These are phyloP conservation scores for Harlomillsia oculata DNA, from an alignment of 1,140 invertebrate genomes.

Conservation along the genomic window DNA sequence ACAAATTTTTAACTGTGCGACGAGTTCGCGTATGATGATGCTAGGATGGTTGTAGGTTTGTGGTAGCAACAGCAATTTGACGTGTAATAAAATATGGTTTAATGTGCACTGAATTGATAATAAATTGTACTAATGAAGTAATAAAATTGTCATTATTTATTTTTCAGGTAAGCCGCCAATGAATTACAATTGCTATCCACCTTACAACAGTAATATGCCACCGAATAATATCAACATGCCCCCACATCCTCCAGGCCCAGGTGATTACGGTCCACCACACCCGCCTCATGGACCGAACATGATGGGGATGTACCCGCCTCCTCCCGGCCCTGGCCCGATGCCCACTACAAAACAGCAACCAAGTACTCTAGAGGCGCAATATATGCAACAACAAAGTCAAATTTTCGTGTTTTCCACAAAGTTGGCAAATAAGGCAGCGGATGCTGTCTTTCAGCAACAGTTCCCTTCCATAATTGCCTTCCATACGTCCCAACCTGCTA, in stretches of 20 bases:
- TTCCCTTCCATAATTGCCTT: slow-evolving; percentile 87
- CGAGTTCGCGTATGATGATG: no score
- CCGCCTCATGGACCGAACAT: slow-evolving; percentile 9
- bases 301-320: slow-evolving; percentile 24
- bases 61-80: no score
- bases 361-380: slow-evolving; percentile 65
- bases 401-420: slow-evolving; percentile 95
- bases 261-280: not conserved
- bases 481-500: slow-evolving; percentile 87
- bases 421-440: slow-evolving; percentile 87
- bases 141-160: not conserved
- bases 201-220: slow-evolving; percentile 34
- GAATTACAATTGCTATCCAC: slow-evolving; percentile 32
- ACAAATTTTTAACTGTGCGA: no score
- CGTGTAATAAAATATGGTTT: not conserved
- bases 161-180: slow-evolving; percentile 32
- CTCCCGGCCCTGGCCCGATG: slow-evolving; percentile 9
- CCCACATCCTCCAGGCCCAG: slow-evolving; percentile 8
- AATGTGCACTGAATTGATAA: not conserved
- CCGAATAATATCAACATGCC: slow-evolving; percentile 22
- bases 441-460: slow-evolving; percentile 76
- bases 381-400: slow-evolving; percentile 93
- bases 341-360: slow-evolving; percentile 55
- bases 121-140: not conserved
- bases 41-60: not conserved